Evolutionary conservation across 2,888 invertebrate species (phyloP).

Genomic region (Tenthredo livida): DNA sequence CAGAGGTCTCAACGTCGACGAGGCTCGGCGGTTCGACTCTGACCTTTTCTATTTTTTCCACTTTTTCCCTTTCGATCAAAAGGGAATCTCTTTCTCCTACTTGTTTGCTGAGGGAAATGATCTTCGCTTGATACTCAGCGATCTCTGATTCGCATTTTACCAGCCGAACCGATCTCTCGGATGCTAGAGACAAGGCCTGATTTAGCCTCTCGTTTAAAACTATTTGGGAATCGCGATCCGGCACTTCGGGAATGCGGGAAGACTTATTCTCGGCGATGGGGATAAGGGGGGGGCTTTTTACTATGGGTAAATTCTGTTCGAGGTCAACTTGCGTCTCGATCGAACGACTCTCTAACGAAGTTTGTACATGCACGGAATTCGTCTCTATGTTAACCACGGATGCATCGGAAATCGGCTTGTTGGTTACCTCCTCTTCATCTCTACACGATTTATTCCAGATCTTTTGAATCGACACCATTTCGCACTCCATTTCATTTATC

Average conservation of each 20-base stretch:
- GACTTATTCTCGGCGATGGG: background rate
- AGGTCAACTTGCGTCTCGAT: constrained; percentile 63
- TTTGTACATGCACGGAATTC: constrained; percentile 61
- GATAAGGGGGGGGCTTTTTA: background rate
- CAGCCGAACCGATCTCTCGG: constrained; percentile 76
- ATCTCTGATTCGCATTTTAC: constrained; percentile 77
- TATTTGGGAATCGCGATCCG: constrained; percentile 22
- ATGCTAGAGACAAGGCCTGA: constrained; percentile 74
- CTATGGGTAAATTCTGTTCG: background rate
- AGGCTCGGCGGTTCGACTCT: constrained; percentile 67
- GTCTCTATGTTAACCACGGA: constrained; percentile 53
- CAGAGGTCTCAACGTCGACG: constrained; percentile 73
- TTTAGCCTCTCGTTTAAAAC: constrained; percentile 74
- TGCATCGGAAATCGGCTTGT: background rate
- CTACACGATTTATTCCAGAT: constrained; percentile 64
- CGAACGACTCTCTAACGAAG: constrained; percentile 57
- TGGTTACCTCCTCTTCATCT: constrained; percentile 50
- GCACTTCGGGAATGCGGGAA: background rate
- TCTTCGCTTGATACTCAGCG: constrained; percentile 72
- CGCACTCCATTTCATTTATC: constrained; percentile 67
- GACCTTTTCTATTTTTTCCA: constrained; percentile 71
- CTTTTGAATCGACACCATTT: constrained; percentile 68
- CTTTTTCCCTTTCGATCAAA: constrained; percentile 69
- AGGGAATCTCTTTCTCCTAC: constrained; percentile 74
- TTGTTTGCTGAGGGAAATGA: constrained; percentile 73